phyloP scores from a whole-genome alignment of 2,797 vertebrate species.

The Alfaro cultratus region DNA sequence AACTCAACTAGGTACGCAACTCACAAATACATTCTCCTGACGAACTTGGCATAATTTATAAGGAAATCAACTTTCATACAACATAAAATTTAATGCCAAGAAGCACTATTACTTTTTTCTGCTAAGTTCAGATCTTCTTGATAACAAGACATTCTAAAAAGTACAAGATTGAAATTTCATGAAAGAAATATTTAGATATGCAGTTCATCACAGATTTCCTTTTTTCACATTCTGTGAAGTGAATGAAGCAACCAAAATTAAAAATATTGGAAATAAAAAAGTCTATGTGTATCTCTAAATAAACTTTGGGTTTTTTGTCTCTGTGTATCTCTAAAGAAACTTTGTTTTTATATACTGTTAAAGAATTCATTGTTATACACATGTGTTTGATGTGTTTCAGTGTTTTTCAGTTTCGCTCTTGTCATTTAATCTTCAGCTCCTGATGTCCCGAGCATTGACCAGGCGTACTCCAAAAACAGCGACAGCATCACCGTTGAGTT shows the following conservation, averaged over 20 bases:
- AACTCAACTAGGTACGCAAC: background rate
- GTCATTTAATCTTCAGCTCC: slow-evolving; percentile 79
- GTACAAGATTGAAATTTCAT: background rate
- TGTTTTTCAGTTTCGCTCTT: background rate
- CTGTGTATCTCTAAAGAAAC: background rate
- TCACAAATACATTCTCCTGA: background rate
- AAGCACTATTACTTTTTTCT: background rate
- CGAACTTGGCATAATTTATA: background rate
- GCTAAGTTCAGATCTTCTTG: background rate
- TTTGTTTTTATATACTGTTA: background rate
- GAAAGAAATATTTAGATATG: background rate
- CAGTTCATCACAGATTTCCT: background rate
- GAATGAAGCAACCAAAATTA: background rate
- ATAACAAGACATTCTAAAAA: background rate
- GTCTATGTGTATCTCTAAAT: background rate
- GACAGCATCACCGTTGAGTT: slow-evolving; percentile 92
- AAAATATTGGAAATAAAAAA: background rate
- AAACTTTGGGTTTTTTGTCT: background rate
- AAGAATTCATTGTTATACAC: background rate
- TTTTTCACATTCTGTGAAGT: background rate
- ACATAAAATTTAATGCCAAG: background rate
- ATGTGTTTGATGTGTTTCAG: background rate
- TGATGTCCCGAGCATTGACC: slow-evolving; percentile 82
- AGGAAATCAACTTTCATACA: background rate
- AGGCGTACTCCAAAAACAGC: slow-evolving; percentile 90